phyloP scores from a whole-genome alignment of 1,140 invertebrate species.

The Pachypeltis micranthus region DNA sequence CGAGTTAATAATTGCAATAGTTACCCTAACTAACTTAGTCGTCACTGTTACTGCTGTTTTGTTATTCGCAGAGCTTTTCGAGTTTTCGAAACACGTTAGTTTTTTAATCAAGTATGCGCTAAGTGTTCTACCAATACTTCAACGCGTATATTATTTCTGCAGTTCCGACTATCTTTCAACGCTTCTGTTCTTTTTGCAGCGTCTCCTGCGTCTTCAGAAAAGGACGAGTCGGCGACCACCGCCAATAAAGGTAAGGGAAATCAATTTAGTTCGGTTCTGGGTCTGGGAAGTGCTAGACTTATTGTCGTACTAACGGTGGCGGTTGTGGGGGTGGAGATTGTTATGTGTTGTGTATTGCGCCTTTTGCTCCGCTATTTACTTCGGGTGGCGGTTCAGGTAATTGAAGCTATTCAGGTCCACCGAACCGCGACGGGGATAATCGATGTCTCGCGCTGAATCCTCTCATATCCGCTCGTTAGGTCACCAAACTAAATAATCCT shows the following conservation, averaged over 20 bases:
- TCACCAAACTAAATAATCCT: background rate
- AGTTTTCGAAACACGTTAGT: background rate
- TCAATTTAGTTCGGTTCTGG: background rate
- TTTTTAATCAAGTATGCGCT: background rate
- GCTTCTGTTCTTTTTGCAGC: background rate
- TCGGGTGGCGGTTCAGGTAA: background rate
- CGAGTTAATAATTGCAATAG: too few species aligned
- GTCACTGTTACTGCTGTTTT: background rate
- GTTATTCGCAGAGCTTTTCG: background rate
- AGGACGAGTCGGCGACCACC: background rate
- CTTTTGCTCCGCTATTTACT: background rate
- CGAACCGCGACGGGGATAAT: background rate
- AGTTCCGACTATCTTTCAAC: background rate
- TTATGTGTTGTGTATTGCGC: conserved; percentile 3
- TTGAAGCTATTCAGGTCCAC: background rate
- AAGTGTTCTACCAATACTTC: background rate
- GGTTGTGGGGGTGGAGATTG: background rate
- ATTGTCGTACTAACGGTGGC: background rate
- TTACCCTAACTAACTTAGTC: too few species aligned
- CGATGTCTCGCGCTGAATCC: background rate
- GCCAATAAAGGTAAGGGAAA: background rate
- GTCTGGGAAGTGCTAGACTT: background rate
- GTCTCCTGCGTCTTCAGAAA: background rate
- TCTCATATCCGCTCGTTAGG: background rate
- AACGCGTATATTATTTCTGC: background rate